Conservation (phyloP, 2,888 invertebrate species). For the Ormyrus rosae region DNA sequence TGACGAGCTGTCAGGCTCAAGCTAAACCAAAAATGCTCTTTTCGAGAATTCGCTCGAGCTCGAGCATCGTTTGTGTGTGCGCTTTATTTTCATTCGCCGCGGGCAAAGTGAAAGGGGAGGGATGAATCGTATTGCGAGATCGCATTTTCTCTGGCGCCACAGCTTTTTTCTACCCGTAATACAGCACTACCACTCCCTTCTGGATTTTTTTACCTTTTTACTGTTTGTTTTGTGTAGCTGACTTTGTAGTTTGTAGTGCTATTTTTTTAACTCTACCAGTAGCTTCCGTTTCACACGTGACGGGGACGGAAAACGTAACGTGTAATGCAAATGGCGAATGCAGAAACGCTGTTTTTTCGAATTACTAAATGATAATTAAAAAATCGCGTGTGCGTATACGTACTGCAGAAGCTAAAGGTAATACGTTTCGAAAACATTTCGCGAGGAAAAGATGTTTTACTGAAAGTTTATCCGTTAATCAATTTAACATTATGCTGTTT, state of each 20-base stretch:
- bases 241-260: conserved; percentile 59
- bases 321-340: conserved; percentile 43
- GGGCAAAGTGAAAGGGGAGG: neutral
- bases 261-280: conserved; percentile 42
- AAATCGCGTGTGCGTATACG: conserved; percentile 10
- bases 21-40: conserved; percentile 47
- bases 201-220: conserved; percentile 26
- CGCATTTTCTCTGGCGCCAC: conserved; percentile 68
- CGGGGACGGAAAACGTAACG: conserved; percentile 30
- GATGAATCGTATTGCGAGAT: conserved; percentile 60
- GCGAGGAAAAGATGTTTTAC: conserved; percentile 24
- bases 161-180: conserved; percentile 54
- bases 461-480: neutral
- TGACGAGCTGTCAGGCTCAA: conserved; percentile 41
- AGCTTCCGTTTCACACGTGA: conserved; percentile 53
- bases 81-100: conserved; percentile 7
- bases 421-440: conserved; percentile 23
- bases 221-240: conserved; percentile 35
- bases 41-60: conserved; percentile 1
- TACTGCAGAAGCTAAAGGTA: conserved; percentile 16
- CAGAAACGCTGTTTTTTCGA: conserved; percentile 35
- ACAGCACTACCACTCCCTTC: conserved; percentile 55
- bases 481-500: too few relatives aligned
- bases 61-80: conserved; percentile 1
- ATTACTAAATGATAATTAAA: neutral